These are phyloP conservation scores for Prenolepis imparis DNA, from an alignment of 2,888 invertebrate species.

Conservation along the genomic window DNA sequence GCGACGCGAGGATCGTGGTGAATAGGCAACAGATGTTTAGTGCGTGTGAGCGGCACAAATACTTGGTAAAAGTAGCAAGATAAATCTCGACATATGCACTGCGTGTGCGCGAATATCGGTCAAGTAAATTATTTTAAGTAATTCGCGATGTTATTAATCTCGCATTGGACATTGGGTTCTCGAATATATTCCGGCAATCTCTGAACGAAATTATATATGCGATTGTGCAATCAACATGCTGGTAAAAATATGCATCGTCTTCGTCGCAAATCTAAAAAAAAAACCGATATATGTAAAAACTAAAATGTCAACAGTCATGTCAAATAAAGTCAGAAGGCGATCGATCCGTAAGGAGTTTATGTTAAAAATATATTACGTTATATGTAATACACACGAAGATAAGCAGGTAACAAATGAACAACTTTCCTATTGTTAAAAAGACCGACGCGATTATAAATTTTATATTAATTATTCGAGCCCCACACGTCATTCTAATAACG, in stretches of 20 bases:
- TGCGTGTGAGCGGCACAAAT: not conserved
- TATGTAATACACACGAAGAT: not conserved
- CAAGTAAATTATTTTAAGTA: constrained; percentile 3
- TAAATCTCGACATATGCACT: not conserved
- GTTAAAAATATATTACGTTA: constrained; percentile 1
- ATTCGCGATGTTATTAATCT: not conserved
- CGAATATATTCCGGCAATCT: constrained; percentile 17
- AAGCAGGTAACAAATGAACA: not conserved
- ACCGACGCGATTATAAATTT: not conserved
- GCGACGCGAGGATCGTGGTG: constrained; percentile 1
- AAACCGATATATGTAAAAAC: not conserved
- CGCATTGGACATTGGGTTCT: not conserved
- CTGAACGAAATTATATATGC: not conserved
- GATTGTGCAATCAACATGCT: not conserved
- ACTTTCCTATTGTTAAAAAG: not conserved
- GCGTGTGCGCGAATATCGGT: not conserved
- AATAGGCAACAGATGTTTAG: not conserved
- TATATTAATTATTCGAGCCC: constrained; percentile 1
- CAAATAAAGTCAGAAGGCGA: not conserved
- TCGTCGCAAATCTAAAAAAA: not conserved
- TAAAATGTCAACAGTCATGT: constrained; percentile 30
- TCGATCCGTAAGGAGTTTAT: constrained; percentile 1
- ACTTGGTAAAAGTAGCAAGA: not conserved
- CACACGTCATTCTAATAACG: not conserved
- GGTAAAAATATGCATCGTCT: not conserved